Evolutionary conservation across 2,113 vertebrate species (phyloP).

Genomic region (Nothoprocta pentlandii): DNA sequence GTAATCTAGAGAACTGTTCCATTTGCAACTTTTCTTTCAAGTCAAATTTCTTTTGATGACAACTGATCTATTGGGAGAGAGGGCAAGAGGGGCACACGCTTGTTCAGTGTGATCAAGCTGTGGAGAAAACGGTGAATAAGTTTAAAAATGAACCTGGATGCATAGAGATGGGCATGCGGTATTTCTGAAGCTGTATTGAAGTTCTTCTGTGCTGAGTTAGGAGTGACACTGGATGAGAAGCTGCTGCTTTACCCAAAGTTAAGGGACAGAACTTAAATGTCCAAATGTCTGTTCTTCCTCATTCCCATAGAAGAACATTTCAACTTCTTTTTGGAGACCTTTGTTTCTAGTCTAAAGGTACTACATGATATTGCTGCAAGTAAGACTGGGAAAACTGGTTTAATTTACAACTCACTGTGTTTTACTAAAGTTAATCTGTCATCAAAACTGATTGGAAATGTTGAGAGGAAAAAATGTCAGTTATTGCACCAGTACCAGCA

Average conservation of each 20-base stretch:
- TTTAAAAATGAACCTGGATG: not conserved
- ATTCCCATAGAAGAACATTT: not conserved
- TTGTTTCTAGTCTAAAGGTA: too few species aligned
- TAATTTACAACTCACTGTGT: not conserved
- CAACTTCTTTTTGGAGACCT: not conserved
- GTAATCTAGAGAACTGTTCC: not conserved
- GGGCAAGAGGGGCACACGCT: accelerated
- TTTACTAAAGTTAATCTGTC: not conserved
- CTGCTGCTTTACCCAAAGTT: not conserved
- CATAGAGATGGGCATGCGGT: not conserved
- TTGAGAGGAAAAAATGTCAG: not conserved
- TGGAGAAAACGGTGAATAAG: not conserved
- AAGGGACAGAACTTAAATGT: not conserved
- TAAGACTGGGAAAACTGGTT: not conserved
- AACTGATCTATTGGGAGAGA: not conserved
- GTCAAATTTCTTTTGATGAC: not conserved
- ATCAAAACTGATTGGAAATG: not conserved
- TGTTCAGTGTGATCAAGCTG: not conserved
- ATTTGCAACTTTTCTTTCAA: not conserved
- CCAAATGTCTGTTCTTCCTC: not conserved
- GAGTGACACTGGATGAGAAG: not conserved
- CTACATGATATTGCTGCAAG: not conserved
- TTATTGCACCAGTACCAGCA: not conserved
- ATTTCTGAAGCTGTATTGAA: not conserved
- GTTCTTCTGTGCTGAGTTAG: not conserved